Conservation (phyloP, 2,888 invertebrate species). For the Acronicta psi region DNA sequence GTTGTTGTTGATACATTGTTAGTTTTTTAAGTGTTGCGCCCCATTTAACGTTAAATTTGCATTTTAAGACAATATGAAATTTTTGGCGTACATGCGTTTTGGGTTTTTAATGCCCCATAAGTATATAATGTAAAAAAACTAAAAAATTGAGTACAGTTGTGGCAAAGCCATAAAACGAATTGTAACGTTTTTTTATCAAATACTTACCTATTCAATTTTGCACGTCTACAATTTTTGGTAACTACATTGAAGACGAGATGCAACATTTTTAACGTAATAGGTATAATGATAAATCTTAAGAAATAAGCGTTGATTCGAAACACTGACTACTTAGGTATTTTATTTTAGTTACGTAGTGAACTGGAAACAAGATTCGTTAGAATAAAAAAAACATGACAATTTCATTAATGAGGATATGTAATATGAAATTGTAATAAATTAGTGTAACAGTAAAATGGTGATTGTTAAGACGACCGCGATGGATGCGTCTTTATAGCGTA, state of each 20-base stretch:
- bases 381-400: conserved; percentile 56
- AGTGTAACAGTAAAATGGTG: conserved; percentile 39
- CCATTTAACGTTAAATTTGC: conserved; percentile 75
- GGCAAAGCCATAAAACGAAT: conserved; percentile 63
- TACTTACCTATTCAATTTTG: conserved; percentile 23
- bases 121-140: conserved; percentile 63
- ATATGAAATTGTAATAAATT: conserved; percentile 45
- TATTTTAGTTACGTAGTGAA: conserved; percentile 63
- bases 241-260: conserved; percentile 50
- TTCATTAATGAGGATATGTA: conserved; percentile 35
- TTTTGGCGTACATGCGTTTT: conserved; percentile 75
- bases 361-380: conserved; percentile 61
- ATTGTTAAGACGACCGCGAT: conserved; percentile 41
- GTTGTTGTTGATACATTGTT: conserved; percentile 81
- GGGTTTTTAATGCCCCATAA: conserved; percentile 82
- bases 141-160: conserved; percentile 54
- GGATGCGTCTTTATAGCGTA: conserved; percentile 36
- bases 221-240: conserved; percentile 58
- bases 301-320: conserved; percentile 63
- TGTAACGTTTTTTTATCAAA: conserved; percentile 56
- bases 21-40: conserved; percentile 84
- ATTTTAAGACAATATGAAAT: conserved; percentile 80
- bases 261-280: conserved; percentile 58
- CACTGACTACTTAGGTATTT: conserved; percentile 49
- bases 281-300: conserved; percentile 57